Base-by-base conservation (phyloP, 2,888 invertebrate species). In the Furcula furcula region DNA sequence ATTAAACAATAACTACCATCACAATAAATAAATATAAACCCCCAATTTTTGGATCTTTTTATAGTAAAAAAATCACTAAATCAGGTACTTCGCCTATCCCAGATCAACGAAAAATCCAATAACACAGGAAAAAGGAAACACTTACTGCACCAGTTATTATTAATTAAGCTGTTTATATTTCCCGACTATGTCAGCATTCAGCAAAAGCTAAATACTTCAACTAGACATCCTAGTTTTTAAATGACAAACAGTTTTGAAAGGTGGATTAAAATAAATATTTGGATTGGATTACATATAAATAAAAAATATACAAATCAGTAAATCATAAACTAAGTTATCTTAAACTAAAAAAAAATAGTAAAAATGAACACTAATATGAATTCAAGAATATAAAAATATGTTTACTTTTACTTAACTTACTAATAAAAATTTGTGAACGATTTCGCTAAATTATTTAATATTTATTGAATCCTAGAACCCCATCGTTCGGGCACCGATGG, bases 41-140 rank as follows among this genome's bases (percentile, higher is more conserved):
- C 83, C 80, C 74, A 63, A 78, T 77, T 86, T 64, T 46, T 82
- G 67, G 81, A 78, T 64, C 82, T 87, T 86, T 86, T 82, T 61
- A 57, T 4, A 14, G n/a, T n/a, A 49, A 74, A 83, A 86, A 87
- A 83, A 76, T 61, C 83, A 78, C 71, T 67, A 56, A 86, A 83
- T 66, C 72, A 65, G 75, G 83, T 80, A 65, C 83, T 40, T 40
- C 40, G n/a, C 19, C 58, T 27, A 1, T 29, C 51, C 69, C 47
- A 43, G 43, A 56, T 47, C 41, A 54, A 64, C 53, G 30, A 53
- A 42, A 73, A 77, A 72, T 62, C 44, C 62, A 66, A 34, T 35
- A 54, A 30, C 34, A 34, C 29, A 11, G 25, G 32, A 36, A 9
- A 25, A 15, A 7, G 19, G 29, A 22, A 9, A 28, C 14, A 16